Percentiles rank a stretch among this genome's conserved stretches.
These are phyloP conservation scores for Sphyrna mokarran DNA, from an alignment of 2,113 vertebrate genomes.

Conservation along the genomic window DNA sequence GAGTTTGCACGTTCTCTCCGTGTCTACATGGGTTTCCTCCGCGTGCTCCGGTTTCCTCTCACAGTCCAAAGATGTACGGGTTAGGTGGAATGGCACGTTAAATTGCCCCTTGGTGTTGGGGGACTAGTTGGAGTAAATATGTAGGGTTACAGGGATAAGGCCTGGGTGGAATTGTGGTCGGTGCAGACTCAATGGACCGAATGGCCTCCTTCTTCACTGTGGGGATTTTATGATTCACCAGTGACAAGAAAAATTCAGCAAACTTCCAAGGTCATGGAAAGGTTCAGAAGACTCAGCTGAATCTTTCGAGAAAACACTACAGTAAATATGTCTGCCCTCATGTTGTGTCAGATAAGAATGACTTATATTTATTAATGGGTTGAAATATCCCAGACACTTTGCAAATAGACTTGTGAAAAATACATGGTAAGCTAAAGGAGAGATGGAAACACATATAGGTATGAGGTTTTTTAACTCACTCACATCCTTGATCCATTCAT, in stretches of 20 bases:
- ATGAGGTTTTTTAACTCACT: not conserved
- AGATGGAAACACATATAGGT: not conserved
- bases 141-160: too few species aligned
- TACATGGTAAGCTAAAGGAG: not conserved
- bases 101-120: too few species aligned
- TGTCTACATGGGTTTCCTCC: too few species aligned
- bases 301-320: not conserved
- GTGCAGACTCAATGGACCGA: too few species aligned
- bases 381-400: not conserved
- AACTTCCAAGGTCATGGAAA: not conserved
- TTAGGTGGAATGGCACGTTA: too few species aligned
- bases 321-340: not conserved
- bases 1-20: too few species aligned
- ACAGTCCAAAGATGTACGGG: too few species aligned
- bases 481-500: not conserved
- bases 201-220: too few species aligned
- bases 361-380: not conserved
- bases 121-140: too few species aligned
- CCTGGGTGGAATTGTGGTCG: too few species aligned
- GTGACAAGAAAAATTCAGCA: not conserved
- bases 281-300: not conserved
- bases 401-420: not conserved
- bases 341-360: not conserved
- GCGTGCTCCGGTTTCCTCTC: too few species aligned
- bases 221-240: too few species aligned